Base-by-base conservation (phyloP, 53 echinoderm and acorn worm species). In the Temnopleurus reevesii region DNA sequence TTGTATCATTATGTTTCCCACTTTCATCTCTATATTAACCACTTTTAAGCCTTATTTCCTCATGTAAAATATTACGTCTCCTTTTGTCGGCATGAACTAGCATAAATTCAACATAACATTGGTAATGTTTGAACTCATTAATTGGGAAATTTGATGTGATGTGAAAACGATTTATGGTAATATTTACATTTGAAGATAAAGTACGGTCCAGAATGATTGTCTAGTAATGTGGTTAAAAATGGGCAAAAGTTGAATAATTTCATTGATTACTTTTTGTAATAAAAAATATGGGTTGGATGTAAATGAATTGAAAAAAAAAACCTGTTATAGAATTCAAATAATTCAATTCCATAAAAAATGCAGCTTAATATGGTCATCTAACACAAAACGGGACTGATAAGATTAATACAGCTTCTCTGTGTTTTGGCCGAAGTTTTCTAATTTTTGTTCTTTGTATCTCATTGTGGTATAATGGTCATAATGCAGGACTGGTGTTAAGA, bases 401-500 rank as follows among this genome's bases (percentile, higher is more conserved):
- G 29, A 17, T 89, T 45, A 27, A 46, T 18, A 26, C 28, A 43
- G 21, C 77, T 45, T 12, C 51, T 24, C 36, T 45, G 45, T 47
- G 58, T 58, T 58, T 27, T 15, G 9, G n/a, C n/a, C n/a, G n/a
- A n/a, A n/a, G n/a, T n/a, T n/a, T n/a, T n/a, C n/a, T n/a, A n/a
- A n/a, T n/a, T n/a, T n/a, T n/a, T n/a, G n/a, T n/a, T n/a, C n/a
- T 43, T 46, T 45, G 35, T 91, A 45, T 71, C 77, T 76, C 66
- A 47, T 35, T 46, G 53, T 83, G 71, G 71, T 71, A 71, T 38
- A 41, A 30, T 83, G 83, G 83, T 83, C 18, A 25, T 77, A n/a
- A 59, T 85, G 53, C 93, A 93, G 93, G 88, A 93, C 93, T 60
- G 93, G 93, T 76, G 77, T 93, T 59, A 88, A 65, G 91, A 93